These are phyloP conservation scores for Nephrotoma appendiculata DNA, from an alignment of 2,888 invertebrate genomes.

Conservation along the genomic window DNA sequence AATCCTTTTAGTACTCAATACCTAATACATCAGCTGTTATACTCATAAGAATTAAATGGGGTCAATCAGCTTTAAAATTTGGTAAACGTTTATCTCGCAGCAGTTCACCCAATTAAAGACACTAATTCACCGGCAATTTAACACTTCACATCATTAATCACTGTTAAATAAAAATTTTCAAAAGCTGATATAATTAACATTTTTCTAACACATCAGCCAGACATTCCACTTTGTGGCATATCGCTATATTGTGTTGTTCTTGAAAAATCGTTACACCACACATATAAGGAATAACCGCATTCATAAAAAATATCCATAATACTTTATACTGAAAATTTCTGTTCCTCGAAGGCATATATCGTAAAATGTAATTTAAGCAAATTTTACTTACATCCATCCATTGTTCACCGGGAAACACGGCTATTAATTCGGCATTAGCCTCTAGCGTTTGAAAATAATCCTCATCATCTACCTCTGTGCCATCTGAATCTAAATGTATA, in stretches of 20 bases:
- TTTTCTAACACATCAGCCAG: not conserved
- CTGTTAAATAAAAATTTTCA: not conserved
- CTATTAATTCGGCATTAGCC: slow-evolving; percentile 73
- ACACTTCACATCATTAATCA: not conserved
- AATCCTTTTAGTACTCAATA: too few species aligned
- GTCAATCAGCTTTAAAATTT: too few species aligned
- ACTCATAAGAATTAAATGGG: too few species aligned
- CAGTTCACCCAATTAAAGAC: not conserved
- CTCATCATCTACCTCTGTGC: slow-evolving; percentile 91
- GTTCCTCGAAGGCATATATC: not conserved
- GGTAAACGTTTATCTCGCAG: too few species aligned
- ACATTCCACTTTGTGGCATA: not conserved
- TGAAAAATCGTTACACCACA: not conserved
- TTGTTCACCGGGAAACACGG: slow-evolving; percentile 59
- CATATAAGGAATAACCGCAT: not conserved
- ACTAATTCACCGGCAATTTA: not conserved
- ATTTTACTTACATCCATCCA: slow-evolving; percentile 41
- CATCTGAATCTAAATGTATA: slow-evolving; percentile 80
- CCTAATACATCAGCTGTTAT: too few species aligned
- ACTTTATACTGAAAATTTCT: not conserved
- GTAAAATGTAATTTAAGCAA: not conserved
- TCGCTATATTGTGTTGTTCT: not conserved
- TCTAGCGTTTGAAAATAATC: slow-evolving; percentile 87
- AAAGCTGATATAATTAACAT: not conserved
- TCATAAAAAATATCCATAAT: not conserved